These are phyloP conservation scores for Blastomussa wellsi DNA, from an alignment of 92 coral and sea anemone species.

Conservation along the genomic window DNA sequence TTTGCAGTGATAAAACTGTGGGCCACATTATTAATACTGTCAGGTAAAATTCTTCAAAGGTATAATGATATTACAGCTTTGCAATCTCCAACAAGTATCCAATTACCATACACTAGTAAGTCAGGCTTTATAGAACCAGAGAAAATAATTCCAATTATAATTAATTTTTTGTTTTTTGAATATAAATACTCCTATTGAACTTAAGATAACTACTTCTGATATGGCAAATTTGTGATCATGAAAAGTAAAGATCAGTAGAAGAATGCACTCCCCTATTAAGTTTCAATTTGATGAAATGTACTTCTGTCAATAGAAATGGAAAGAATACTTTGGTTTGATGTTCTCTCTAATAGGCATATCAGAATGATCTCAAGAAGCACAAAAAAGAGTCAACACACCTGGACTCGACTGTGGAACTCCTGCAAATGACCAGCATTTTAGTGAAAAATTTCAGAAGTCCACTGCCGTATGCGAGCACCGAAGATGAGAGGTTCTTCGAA, in stretches of 20 bases:
- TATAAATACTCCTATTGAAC: not conserved
- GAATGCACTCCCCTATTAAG: not conserved
- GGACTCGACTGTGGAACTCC: constrained; percentile 23
- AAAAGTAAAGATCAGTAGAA: not conserved
- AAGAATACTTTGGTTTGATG: not conserved
- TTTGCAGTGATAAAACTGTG: not conserved
- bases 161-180: not conserved
- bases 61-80: not conserved
- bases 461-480: constrained; percentile 6
- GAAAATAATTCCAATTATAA: not conserved
- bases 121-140: not conserved
- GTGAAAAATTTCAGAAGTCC: constrained; percentile 11
- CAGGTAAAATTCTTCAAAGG: not conserved
- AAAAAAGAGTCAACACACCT: constrained; percentile 9
- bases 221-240: not conserved
- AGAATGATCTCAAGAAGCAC: constrained; percentile 11
- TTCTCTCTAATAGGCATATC: not conserved
- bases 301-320: not conserved
- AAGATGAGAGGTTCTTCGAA: constrained; percentile 31
- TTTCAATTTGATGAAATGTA: not conserved
- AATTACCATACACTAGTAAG: not conserved
- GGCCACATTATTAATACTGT: not conserved
- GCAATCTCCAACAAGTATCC: not conserved
- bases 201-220: not conserved
- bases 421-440: constrained; percentile 19